phyloP scores from a whole-genome alignment of 2,797 vertebrate genomes.

The Propithecus perrieri region DNA sequence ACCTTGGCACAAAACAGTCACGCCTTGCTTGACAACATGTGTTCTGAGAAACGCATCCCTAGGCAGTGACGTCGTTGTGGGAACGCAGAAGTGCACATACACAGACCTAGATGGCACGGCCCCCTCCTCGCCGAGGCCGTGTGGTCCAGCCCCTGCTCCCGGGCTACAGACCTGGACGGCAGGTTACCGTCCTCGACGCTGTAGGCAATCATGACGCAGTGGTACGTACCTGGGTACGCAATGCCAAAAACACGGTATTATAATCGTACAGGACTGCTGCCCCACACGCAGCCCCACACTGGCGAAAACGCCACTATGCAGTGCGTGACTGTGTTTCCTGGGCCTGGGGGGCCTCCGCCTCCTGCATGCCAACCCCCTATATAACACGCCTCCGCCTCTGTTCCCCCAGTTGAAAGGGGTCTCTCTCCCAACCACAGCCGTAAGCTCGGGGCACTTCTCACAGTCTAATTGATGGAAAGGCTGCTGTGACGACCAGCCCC shows the following conservation, averaged over 20 bases:
- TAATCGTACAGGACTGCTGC: neutral
- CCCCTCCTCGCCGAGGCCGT: neutral
- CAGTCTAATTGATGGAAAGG: neutral
- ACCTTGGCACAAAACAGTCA: neutral
- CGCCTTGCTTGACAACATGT: neutral
- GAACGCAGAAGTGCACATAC: neutral
- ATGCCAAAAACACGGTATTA: neutral
- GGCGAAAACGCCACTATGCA: neutral
- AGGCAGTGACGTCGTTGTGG: neutral
- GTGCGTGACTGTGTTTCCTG: neutral
- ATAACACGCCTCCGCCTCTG: neutral
- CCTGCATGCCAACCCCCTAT: neutral
- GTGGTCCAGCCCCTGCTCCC: neutral
- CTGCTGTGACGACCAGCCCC: neutral
- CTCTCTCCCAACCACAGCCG: neutral
- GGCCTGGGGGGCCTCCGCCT: neutral
- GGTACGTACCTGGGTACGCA: neutral
- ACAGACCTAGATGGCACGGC: neutral
- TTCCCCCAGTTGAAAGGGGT: neutral
- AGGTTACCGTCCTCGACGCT: neutral
- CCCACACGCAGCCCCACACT: fast-evolving
- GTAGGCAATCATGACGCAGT: neutral
- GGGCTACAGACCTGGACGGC: neutral
- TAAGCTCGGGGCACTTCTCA: neutral
- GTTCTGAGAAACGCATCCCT: neutral